Base-by-base conservation (phyloP, 1,140 invertebrate species). In the Euschistus heros region DNA sequence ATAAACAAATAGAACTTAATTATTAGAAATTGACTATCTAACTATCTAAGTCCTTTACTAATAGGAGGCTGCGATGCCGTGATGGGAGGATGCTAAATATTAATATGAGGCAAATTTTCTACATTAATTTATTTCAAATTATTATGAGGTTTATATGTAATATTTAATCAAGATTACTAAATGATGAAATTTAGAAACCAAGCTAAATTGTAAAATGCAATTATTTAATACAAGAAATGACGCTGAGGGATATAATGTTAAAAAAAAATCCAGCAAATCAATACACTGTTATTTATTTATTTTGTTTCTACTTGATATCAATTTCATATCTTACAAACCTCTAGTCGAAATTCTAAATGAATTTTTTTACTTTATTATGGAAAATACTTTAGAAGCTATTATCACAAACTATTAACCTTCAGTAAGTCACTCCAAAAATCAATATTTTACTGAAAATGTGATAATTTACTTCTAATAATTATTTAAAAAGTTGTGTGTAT, bases 181-280 rank as follows among this genome's bases (percentile, higher is more conserved):
- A n/a, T n/a, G n/a, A n/a, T n/a, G n/a, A n/a, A n/a, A n/a, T n/a
- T n/a, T n/a, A n/a, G n/a, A n/a, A n/a, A n/a, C n/a, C n/a, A n/a
- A n/a, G n/a, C n/a, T n/a, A n/a, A n/a, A n/a, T n/a, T n/a, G n/a
- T n/a, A n/a, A n/a, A n/a, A n/a, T n/a, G n/a, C n/a, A n/a, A n/a
- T n/a, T n/a, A n/a, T n/a, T n/a, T n/a, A n/a, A n/a, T n/a, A n/a
- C n/a, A n/a, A n/a, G n/a, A 22, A 42, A 22, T 44, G 13, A 52
- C 30, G 30, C 52, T 59, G 59, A 62, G 52, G 62, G 24, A 6
- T 52, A 50, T 47, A 20, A 26, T 24, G 20, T 24, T 14, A 33
- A 20, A 24, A 7, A 14, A 64, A 65, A 44, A 42, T 33, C 20
- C 44, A 50, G 62, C 57, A 68, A 42, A 68, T 61, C 64, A 63